These are phyloP conservation scores for Trissoscelio sp. DNA, from an alignment of 2,888 invertebrate genomes.

Conservation along the genomic window DNA sequence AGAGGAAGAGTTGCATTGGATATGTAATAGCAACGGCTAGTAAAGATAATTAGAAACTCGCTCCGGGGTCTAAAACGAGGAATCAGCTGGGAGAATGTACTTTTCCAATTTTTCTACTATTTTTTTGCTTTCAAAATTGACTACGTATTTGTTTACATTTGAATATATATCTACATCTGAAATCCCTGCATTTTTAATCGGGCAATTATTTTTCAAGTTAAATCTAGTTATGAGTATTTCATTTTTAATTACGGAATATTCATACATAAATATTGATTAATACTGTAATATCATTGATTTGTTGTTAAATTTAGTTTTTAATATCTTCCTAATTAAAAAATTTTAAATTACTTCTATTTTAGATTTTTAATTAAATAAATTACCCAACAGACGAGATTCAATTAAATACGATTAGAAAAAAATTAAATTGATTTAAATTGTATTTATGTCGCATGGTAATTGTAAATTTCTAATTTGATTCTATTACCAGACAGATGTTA, in stretches of 20 bases:
- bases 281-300: too few relatives aligned
- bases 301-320: too few relatives aligned
- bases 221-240: not conserved
- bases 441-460: too few relatives aligned
- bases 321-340: too few relatives aligned
- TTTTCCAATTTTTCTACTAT: constrained; percentile 3
- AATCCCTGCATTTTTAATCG: not conserved
- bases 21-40: constrained; percentile 50
- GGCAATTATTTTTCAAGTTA: not conserved
- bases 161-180: not conserved
- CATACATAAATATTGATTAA: too few relatives aligned
- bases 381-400: too few relatives aligned
- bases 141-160: not conserved
- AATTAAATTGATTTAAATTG: too few relatives aligned
- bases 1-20: constrained; percentile 48
- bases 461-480: too few relatives aligned
- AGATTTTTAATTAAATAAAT: too few relatives aligned
- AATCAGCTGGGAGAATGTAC: constrained; percentile 39
- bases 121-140: not conserved
- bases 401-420: too few relatives aligned
- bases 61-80: constrained; percentile 58
- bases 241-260: not conserved
- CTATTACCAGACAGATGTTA: too few relatives aligned
- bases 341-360: too few relatives aligned
- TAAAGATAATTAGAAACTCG: constrained; percentile 76